phyloP scores from a whole-genome alignment of 2,797 vertebrate genomes.

The Threskiornis aethiopicus region DNA sequence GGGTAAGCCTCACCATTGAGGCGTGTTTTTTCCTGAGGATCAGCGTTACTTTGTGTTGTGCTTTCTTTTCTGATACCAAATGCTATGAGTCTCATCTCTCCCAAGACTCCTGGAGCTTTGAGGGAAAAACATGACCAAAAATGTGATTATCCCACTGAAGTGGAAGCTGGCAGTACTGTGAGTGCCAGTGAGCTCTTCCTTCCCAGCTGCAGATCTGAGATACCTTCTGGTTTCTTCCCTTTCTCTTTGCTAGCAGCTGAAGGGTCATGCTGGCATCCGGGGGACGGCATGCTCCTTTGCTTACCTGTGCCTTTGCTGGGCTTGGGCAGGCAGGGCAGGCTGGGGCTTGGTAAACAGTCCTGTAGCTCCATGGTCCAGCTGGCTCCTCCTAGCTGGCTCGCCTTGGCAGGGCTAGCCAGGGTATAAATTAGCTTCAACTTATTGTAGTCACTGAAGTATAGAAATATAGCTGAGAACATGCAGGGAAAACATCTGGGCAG shows the following conservation, averaged over 20 bases:
- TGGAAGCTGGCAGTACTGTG: background rate
- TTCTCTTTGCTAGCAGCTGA: background rate
- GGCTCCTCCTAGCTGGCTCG: background rate
- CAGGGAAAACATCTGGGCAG: constrained; percentile 15
- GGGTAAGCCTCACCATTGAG: background rate
- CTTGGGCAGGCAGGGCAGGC: background rate
- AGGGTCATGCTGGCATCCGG: background rate
- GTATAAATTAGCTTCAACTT: constrained; percentile 48
- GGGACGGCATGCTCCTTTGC: background rate
- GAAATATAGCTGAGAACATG: constrained; percentile 13
- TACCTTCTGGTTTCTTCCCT: background rate
- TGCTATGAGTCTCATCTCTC: background rate
- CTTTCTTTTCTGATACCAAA: background rate
- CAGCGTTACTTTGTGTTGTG: background rate
- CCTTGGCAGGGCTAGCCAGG: background rate
- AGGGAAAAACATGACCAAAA: background rate
- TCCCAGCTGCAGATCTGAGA: background rate
- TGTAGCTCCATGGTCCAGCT: background rate
- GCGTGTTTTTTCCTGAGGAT: background rate
- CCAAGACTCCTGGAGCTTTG: background rate
- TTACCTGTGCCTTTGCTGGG: background rate
- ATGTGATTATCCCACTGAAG: background rate
- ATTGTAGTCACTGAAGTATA: constrained; percentile 14
- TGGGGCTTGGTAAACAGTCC: background rate
- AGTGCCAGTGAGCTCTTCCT: background rate